Base-by-base conservation (phyloP, 2,888 invertebrate species). In the Apamea monoglypha region DNA sequence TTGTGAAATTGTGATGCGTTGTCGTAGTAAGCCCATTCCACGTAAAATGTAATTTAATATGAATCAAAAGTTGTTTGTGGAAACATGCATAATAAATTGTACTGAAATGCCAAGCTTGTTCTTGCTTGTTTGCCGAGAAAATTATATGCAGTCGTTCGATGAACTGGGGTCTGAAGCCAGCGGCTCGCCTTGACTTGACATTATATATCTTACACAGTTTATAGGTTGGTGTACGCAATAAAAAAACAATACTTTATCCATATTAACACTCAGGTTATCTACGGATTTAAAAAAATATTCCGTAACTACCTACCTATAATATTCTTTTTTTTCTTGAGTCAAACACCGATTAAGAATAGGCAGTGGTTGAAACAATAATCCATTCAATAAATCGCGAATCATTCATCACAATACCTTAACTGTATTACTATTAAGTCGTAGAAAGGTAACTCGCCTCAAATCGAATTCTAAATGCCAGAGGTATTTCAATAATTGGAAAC, bases 401-500 rank as follows among this genome's bases (percentile, higher is more conserved):
- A 36, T 63, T 47, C 7, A 64, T 59, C 47, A 32, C 21, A 47
- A 64, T 70, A 70, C 32, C 10, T n/a, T 12, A 68, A 40, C 21
- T 18, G 7, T 73, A 74, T 59, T 29, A 47, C 44, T 12, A 10
- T 16, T 47, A 16, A 47, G 36, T 53, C 36, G 47, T 70, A 59
- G 29, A 69, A 53, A 73, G 29, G 47, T 72, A 63, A 63, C 8
- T 59, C 36, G 69, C 29, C 44, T 71, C 63, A 63, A 53, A 66
- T 44, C 29, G 16, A 72, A 64, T 40, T 32, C 67, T 56, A 47
- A 82, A 83, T 74, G 72, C 66, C 79, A 82, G 76, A 74, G 59
- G 50, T 53, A 36, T 80, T 79, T 84, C 82, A 89, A 89, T 87
- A 79, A 87, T 85, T 80, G 87, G 78, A 83, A 88, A 88, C 87